Evolutionary conservation across 2,888 invertebrate genomes (phyloP), one percentile per base, ranked within the genome.

Genomic region (Ephialtes manifestator): DNA sequence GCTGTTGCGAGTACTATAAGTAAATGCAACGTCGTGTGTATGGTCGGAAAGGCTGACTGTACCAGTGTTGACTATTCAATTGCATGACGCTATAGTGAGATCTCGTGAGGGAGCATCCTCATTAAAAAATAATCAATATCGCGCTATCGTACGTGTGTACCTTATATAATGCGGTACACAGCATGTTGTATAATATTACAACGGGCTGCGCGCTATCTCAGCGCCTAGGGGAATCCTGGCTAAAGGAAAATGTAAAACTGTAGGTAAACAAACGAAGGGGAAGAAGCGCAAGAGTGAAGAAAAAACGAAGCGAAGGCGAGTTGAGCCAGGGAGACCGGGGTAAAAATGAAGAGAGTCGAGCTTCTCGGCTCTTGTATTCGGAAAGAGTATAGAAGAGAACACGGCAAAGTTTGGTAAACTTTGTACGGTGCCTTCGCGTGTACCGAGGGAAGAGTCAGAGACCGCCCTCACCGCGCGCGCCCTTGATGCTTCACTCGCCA

Each of bases 371-470:
- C 58, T 79, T 75, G 79, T 85, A 79, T 79, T 77, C 71, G 35
- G 82, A 53, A 75, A 71, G 76, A 75, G 79, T 82, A 31, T 8
- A 35, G 76, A 24, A 71, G 75, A 75, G 74, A 82, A 85, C 82
- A 58, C 24, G 75, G 48, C 74, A 31, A 85, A 79, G 78, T 85
- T 85, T 79, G 75, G 75, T 28, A 76, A 79, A 85, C 68, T 85
- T 83, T 76, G 55, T 63, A 85, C 70, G 48, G 24, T 46, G 70
- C 72, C 28, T 35, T 72, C 65, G 71, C 82, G 75, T 76, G 60
- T 72, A 55, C 70, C 48, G 53, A 43, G 35, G 13, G 70, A 75
- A 65, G 53, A 70, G 75, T 55, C 46, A 58, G 20, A 63, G 53
- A 67, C 20, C 68, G 31, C 15, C 20, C 48, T 53, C 68, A 20